Percentiles rank a stretch among this genome's conserved stretches.
Conservation (phyloP, 2,888 invertebrate genomes). For the Beris chalybata region DNA sequence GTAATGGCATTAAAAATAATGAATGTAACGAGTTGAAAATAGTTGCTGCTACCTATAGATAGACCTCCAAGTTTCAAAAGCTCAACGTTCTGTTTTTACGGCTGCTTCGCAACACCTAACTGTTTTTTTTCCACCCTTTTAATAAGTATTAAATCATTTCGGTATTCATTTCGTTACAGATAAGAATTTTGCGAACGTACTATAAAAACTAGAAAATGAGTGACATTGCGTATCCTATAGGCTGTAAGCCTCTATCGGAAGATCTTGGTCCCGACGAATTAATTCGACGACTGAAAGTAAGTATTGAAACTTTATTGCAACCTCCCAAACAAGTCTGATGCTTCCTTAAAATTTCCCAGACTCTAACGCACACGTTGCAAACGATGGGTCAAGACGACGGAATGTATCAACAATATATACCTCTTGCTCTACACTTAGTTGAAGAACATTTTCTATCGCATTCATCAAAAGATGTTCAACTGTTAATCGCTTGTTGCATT, state of each 20-base stretch:
- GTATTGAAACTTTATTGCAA: slow-evolving; percentile 14
- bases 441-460: slow-evolving; percentile 92
- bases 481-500: slow-evolving; percentile 95
- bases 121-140: no score
- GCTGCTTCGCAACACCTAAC: no score
- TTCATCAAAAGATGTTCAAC: slow-evolving; percentile 86
- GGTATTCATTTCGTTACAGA: not conserved
- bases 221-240: slow-evolving; percentile 91
- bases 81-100: no score
- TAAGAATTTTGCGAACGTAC: slow-evolving; percentile 4
- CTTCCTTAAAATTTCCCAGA: slow-evolving; percentile 57
- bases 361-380: slow-evolving; percentile 90
- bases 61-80: no score
- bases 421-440: slow-evolving; percentile 87
- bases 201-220: slow-evolving; percentile 60
- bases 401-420: slow-evolving; percentile 88
- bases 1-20: no score
- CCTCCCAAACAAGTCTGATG: not conserved
- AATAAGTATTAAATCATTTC: no score
- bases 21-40: no score
- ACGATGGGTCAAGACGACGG: slow-evolving; percentile 97
- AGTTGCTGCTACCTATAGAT: no score
- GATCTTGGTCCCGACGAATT: slow-evolving; percentile 95
- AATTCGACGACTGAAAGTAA: slow-evolving; percentile 88
- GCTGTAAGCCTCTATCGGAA: slow-evolving; percentile 92